Conservation (phyloP, 1,140 invertebrate species). For the Drosophila orena region DNA sequence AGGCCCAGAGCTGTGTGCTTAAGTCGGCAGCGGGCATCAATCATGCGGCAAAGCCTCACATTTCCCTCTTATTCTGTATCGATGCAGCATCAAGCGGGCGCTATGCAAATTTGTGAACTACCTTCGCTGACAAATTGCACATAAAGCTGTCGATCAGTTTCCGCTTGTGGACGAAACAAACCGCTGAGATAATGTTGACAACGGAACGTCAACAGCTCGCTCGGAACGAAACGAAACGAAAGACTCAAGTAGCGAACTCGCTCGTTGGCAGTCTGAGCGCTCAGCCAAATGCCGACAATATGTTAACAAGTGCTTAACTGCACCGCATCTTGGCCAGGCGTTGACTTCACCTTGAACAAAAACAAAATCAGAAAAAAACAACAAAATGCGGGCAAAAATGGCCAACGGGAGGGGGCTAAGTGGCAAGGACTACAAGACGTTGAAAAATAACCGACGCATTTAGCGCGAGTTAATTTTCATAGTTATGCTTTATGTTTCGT, state of each 20-base stretch:
- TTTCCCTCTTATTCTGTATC: constrained; percentile 1
- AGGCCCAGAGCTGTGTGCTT: constrained; percentile 58
- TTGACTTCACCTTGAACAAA: constrained; percentile 71
- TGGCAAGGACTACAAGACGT: constrained; percentile 5
- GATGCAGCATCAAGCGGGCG: constrained; percentile 31
- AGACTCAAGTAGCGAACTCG: constrained; percentile 71
- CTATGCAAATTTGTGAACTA: constrained; percentile 82
- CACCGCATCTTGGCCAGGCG: constrained; percentile 57
- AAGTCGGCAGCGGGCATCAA: constrained; percentile 62
- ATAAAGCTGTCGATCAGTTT: constrained; percentile 83
- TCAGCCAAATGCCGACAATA: constrained; percentile 78
- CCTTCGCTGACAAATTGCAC: constrained; percentile 81
- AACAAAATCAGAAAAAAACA: not conserved
- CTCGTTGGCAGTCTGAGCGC: constrained; percentile 11
- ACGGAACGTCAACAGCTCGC: constrained; percentile 77
- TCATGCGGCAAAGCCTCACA: constrained; percentile 41
- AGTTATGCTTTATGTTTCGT: constrained; percentile 78
- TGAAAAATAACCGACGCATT: constrained; percentile 45
- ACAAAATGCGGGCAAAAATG: not conserved
- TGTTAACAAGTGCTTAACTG: constrained; percentile 84
- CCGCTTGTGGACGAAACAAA: constrained; percentile 57
- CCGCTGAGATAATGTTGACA: constrained; percentile 74
- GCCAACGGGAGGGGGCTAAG: not conserved
- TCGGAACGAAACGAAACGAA: constrained; percentile 38
- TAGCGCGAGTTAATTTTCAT: constrained; percentile 73